Conservation (phyloP, 2,797 vertebrate species). For the Agapornis canus region DNA sequence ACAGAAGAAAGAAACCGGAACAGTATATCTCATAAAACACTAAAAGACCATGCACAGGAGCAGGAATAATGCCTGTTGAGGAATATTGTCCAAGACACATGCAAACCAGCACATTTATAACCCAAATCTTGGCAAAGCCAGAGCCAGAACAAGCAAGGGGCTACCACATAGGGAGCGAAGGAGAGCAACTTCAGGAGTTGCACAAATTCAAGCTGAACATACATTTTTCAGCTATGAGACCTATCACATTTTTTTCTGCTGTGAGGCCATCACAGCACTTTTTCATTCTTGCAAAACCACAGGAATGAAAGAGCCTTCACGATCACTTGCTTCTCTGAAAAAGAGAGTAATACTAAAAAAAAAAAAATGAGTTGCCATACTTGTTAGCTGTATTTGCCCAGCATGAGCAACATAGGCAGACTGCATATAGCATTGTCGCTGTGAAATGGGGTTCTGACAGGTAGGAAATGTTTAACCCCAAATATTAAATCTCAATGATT, state of each 20-base stretch:
- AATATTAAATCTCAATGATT: not conserved
- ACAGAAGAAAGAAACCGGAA: not conserved
- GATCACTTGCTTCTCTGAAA: not conserved
- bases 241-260: not conserved
- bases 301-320: not conserved
- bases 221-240: not conserved
- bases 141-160: not conserved
- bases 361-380: not conserved
- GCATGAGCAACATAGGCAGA: not conserved
- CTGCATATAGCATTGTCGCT: not conserved
- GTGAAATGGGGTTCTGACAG: not conserved
- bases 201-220: not conserved
- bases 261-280: too few species aligned
- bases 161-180: accelerated
- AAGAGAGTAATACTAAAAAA: not conserved
- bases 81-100: accelerated
- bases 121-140: not conserved
- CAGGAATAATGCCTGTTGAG: not conserved
- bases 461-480: not conserved
- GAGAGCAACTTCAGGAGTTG: not conserved
- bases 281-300: not conserved
- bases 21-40: not conserved
- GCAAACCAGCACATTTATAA: not conserved
- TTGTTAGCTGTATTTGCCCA: not conserved
- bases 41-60: too few species aligned